Conservation (phyloP, 2,888 invertebrate genomes). For the Agriopis leucophaearia region DNA sequence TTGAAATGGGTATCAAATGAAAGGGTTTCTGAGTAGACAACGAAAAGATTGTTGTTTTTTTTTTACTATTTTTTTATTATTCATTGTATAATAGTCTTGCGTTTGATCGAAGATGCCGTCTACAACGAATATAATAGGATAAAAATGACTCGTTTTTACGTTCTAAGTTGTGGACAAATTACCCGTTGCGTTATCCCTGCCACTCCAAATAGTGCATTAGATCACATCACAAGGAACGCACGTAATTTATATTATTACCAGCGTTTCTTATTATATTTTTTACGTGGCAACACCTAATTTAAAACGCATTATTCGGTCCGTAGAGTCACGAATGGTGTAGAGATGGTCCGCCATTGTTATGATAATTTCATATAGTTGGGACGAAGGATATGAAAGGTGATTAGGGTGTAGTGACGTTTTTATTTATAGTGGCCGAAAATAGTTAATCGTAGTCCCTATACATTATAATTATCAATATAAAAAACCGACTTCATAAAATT, state of each 20-base stretch:
- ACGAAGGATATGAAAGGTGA: neutral
- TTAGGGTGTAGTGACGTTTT: neutral
- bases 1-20: no score
- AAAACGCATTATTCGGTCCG: conserved; percentile 61
- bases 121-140: no score
- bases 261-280: conserved; percentile 38
- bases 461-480: no score
- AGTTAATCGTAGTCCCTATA: no score
- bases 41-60: no score
- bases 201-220: neutral
- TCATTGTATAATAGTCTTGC: no score
- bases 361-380: conserved; percentile 49
- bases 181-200: neutral
- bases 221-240: conserved; percentile 9
- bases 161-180: no score
- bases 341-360: conserved; percentile 45
- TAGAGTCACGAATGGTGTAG: conserved; percentile 32
- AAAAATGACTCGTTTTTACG: no score
- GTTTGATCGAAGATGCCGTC: no score
- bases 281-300: conserved; percentile 56
- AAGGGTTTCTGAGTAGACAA: no score
- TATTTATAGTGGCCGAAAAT: neutral
- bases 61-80: no score
- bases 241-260: conserved; percentile 29
- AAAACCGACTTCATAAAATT: no score